These are phyloP conservation scores for Tupaia tana DNA, from an alignment of 2,113 vertebrate genomes.

Conservation along the genomic window DNA sequence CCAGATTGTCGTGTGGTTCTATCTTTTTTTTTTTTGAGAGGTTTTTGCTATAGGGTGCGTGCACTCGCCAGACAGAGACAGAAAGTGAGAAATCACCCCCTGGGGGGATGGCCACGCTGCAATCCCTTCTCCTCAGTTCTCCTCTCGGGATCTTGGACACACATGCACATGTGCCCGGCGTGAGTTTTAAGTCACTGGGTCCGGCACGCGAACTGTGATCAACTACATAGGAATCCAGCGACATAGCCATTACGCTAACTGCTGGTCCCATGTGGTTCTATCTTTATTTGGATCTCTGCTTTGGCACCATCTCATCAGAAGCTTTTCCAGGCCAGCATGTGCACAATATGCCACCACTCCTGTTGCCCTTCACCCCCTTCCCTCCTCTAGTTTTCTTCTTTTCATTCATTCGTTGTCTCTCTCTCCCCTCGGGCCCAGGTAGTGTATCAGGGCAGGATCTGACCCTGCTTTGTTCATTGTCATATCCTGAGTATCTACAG, in stretches of 20 bases:
- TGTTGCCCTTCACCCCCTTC: fast-evolving
- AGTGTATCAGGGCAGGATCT: neutral
- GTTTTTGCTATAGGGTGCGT: no score
- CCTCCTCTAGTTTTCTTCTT: neutral
- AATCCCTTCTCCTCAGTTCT: no score
- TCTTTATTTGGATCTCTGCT: neutral
- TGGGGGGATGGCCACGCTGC: no score
- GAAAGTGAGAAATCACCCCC: no score
- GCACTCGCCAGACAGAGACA: no score
- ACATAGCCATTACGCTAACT: no score
- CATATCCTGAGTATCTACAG: neutral
- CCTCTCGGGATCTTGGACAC: no score
- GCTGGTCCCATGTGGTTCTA: no score
- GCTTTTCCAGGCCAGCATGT: neutral
- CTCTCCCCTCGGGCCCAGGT: neutral
- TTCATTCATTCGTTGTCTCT: neutral
- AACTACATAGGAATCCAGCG: no score
- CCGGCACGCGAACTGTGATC: no score
- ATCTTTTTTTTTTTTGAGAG: neutral
- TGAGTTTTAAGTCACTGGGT: no score
- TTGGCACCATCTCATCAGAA: neutral
- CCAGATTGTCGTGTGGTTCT: neutral
- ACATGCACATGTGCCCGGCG: no score
- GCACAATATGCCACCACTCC: neutral
- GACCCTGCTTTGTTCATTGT: neutral